These are phyloP conservation scores for Phalacrocorax pelagicus DNA, from an alignment of 2,113 vertebrate genomes.

Conservation along the genomic window DNA sequence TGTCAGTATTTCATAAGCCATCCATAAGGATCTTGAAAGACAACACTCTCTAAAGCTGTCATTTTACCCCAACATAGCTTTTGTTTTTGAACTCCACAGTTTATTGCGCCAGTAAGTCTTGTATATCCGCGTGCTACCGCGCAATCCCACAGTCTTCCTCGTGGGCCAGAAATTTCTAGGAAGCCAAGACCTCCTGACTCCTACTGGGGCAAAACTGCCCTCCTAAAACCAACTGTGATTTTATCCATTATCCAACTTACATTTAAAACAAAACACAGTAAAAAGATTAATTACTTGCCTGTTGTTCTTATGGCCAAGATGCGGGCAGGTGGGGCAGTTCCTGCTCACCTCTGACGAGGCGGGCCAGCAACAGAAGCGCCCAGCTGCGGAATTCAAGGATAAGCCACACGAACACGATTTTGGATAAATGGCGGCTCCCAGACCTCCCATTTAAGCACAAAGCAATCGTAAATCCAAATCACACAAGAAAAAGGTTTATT, in stretches of 20 bases:
- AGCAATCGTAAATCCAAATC: conserved; percentile 62
- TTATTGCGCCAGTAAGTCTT: background rate
- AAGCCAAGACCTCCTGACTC: background rate
- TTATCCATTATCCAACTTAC: background rate
- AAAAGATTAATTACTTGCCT: background rate
- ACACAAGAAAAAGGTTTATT: conserved; percentile 90
- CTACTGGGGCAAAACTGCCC: background rate
- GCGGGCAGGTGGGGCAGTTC: no score
- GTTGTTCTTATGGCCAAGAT: background rate
- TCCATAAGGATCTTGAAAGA: background rate
- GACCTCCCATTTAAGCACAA: conserved; percentile 17
- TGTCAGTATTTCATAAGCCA: background rate
- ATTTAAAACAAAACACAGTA: background rate
- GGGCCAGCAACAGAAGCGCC: background rate
- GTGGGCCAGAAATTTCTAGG: background rate
- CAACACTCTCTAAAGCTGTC: background rate
- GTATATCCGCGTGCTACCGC: background rate
- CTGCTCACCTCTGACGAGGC: background rate
- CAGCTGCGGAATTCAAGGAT: background rate
- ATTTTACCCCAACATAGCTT: background rate
- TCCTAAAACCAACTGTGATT: background rate
- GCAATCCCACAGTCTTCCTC: background rate
- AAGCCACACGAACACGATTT: background rate
- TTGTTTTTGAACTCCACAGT: accelerated
- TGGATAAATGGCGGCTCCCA: background rate